Base-by-base conservation (phyloP, 1,140 invertebrate species). In the Probaryconus sp. region DNA sequence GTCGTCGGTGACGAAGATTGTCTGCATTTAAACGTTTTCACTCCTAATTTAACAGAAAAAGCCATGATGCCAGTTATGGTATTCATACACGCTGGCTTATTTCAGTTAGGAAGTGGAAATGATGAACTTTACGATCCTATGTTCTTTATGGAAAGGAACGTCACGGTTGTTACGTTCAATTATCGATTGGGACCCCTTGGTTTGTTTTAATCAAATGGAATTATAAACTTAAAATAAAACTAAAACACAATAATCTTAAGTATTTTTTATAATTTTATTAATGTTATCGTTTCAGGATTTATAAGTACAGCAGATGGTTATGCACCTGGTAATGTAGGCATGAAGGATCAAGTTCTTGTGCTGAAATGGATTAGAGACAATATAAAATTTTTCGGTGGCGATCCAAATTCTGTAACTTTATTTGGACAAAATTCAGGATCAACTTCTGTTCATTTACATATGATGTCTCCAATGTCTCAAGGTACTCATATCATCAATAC, bases 21-120 rank as follows among this genome's bases (percentile, higher is more conserved):
- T 77, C 84, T 95, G 0, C 90, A 91, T 47, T 77, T 94, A 1
- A 93, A 93, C 43, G 89, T 95, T 2, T 93, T 92, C 71, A 89
- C 89, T 2, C 92, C 92, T 1, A 70, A 85, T 21, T 26, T 82
- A 24, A 67, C 67, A 48, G 76, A 71, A 7, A 82, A 77, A 60
- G 48, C 70, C 77, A 71, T 77, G 5, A 17, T 42, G 10, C 17
- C 82, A 90, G 91, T 92, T 0, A 91, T 93, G 89, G 87, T 93
- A 1, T 92, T 84, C 71, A 86, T 93, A 10, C 90, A 92, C 61
- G 90, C 90, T 5, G 70, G 70, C 20, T 53, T 67, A 40, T 73
- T 21, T 61, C 69, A 72, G 21, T 61, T 78, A 1, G 92, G 91
- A n/a, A 89, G 88, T 5, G 89, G 89, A 6, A 81, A 91, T 43